Base-by-base conservation (phyloP, 2,888 invertebrate genomes). In the Dasypogon diadema region DNA sequence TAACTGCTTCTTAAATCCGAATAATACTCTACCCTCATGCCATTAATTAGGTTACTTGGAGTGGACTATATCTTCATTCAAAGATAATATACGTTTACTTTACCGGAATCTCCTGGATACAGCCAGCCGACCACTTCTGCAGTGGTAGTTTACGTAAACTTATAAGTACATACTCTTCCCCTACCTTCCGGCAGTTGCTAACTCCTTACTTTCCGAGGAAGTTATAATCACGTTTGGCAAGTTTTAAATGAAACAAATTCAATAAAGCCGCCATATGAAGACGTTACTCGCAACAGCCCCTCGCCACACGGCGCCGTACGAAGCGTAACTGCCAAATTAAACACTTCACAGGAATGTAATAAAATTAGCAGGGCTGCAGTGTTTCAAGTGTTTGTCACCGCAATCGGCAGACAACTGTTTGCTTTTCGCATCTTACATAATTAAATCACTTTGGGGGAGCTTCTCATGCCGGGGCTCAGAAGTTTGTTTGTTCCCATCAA, bases 341-440 rank as follows among this genome's bases (percentile, higher is more conserved):
- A 68, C 48, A 68, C 14, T 65, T 65, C 65, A 65, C 22, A 37
- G 37, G 30, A 12, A 56, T 42, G 34, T 60, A 65, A 65, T 65
- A 42, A 65, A 65, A 65, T 65, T 42, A 65, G 22, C 46, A 46
- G 24, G 14, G 22, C 46, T 65, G 65, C 46, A 65, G 14, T 48
- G 16, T 65, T 14, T n/a, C n/a, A n/a, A n/a, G n/a, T n/a, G n/a
- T n/a, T 48, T 65, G 65, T 22, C 65, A 46, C 65, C 65, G 24
- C 65, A 65, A 65, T 46, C 48, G 51, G 34, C 54, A 34, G 54
- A 30, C 54, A 70, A 54, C 34, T 30, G 70, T 70, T 70, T 70
- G 70, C 51, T 70, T 70, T 54, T 70, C 30, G 54, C 34, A 37
- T 70, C 54, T 30, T 70, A 30, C 51, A 70, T 70, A 70, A 70